Percentiles rank a stretch among this genome's conserved stretches.
Conservation (phyloP, 2,113 vertebrate genomes). For the Chunga burmeisteri region DNA sequence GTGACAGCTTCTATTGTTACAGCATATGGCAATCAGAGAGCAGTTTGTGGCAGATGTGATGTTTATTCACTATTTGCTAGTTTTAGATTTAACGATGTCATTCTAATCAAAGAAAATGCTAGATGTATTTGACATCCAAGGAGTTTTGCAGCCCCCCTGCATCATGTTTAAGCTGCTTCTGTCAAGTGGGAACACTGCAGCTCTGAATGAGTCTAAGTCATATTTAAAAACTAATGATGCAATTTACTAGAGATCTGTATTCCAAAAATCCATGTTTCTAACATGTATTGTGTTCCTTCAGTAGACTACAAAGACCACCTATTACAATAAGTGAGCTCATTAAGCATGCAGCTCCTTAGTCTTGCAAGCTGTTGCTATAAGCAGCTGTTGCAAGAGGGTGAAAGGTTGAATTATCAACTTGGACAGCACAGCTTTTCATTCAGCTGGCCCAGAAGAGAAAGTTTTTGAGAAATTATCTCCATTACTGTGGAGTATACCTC, state of each 20-base stretch:
- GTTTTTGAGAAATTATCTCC: neutral
- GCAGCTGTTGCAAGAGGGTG: constrained; percentile 77
- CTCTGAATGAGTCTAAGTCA: neutral
- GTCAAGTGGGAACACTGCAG: neutral
- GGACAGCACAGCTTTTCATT: constrained; percentile 43
- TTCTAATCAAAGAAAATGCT: constrained; percentile 6
- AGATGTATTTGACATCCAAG: neutral
- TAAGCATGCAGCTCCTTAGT: constrained; percentile 62
- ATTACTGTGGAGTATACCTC: neutral
- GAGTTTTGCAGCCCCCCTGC: neutral
- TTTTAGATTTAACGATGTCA: constrained; percentile 18
- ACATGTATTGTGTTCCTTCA: neutral
- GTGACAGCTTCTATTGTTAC: constrained; percentile 55
- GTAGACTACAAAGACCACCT: constrained; percentile 54
- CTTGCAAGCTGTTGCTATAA: constrained; percentile 76
- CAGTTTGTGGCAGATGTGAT: constrained; percentile 60
- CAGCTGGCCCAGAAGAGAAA: neutral
- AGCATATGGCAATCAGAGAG: constrained; percentile 47
- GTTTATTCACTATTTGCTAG: constrained; percentile 39
- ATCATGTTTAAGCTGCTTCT: neutral
- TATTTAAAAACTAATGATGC: constrained; percentile 21
- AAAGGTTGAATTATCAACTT: constrained; percentile 69
- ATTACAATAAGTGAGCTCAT: constrained; percentile 62
- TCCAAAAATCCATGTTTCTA: neutral
- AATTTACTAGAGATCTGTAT: neutral